Conservation (phyloP, 2,797 vertebrate species). For the Megalops cyprinoides region DNA sequence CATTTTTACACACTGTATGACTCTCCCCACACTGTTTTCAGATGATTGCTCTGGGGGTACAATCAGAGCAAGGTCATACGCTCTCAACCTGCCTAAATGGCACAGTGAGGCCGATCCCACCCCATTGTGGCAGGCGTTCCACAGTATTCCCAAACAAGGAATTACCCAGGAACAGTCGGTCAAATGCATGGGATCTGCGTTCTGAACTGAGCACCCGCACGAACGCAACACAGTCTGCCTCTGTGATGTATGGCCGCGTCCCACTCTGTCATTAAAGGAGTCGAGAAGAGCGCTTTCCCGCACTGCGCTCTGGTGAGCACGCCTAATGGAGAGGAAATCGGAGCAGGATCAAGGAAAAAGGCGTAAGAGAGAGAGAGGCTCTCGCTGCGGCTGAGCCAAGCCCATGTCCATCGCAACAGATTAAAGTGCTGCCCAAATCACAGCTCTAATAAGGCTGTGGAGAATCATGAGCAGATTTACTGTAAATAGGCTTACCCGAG, state of each 20-base stretch:
- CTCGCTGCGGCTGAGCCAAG: background rate
- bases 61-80: too few relatives aligned
- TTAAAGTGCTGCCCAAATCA: constrained; percentile 18
- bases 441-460: constrained; percentile 11
- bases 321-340: background rate
- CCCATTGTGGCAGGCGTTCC: too few relatives aligned
- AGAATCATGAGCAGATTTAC: constrained; percentile 30
- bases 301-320: background rate
- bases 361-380: background rate
- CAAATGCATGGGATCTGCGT: too few relatives aligned
- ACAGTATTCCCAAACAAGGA: too few relatives aligned
- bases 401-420: background rate
- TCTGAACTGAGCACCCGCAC: too few relatives aligned
- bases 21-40: too few relatives aligned
- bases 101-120: too few relatives aligned
- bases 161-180: too few relatives aligned
- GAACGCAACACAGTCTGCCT: background rate
- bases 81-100: too few relatives aligned
- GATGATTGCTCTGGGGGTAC: too few relatives aligned
- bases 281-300: background rate
- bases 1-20: too few relatives aligned
- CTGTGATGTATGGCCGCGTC: background rate
- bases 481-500: constrained; percentile 40
- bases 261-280: background rate
- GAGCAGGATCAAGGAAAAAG: background rate